Evolutionary conservation across 2,797 vertebrate species (phyloP).

Genomic region (Arnoldichthys spilopterus): DNA sequence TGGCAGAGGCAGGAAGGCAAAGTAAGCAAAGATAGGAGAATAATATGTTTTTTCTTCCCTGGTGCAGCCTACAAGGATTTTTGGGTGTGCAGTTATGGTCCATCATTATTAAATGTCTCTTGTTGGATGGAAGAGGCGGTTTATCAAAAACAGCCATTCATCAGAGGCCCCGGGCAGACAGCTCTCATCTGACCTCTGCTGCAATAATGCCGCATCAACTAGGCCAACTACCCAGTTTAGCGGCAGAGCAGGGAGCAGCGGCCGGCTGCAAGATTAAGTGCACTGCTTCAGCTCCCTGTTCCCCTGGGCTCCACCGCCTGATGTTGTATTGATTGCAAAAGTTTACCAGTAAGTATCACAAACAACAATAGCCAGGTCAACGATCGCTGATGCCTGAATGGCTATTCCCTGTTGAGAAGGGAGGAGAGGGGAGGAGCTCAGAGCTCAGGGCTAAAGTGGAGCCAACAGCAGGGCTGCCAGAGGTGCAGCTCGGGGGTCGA

Average conservation of each 20-base stretch:
- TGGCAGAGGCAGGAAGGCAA: constrained; percentile 23
- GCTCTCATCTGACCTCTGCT: constrained; percentile 96
- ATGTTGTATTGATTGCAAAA: constrained; percentile 97
- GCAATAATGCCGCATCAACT: constrained; percentile 97
- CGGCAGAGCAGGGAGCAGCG: constrained; percentile 92
- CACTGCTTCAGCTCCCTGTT: constrained; percentile 89
- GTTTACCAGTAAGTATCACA: constrained; percentile 98
- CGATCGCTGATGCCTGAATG: constrained; percentile 88
- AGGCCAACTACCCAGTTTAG: constrained; percentile 98
- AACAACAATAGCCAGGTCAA: constrained; percentile 98
- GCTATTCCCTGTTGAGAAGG: constrained; percentile 83
- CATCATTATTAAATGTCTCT: constrained; percentile 96
- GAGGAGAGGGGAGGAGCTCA: constrained; percentile 64
- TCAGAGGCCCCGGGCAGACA: constrained; percentile 83
- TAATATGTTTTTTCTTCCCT: constrained; percentile 38
- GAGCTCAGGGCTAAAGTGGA: constrained; percentile 55
- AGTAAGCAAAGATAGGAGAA: constrained; percentile 64
- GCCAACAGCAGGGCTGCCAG: constrained; percentile 63
- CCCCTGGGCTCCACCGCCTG: constrained; percentile 91
- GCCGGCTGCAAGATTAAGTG: constrained; percentile 97
- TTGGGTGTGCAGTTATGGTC: constrained; percentile 87
- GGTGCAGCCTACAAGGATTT: constrained; percentile 80
- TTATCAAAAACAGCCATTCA: constrained; percentile 93
- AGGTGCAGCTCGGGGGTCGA: constrained; percentile 63
- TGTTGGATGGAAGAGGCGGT: constrained; percentile 87